phyloP scores from a whole-genome alignment of 2,797 vertebrate genomes.

The Antrozous pallidus region DNA sequence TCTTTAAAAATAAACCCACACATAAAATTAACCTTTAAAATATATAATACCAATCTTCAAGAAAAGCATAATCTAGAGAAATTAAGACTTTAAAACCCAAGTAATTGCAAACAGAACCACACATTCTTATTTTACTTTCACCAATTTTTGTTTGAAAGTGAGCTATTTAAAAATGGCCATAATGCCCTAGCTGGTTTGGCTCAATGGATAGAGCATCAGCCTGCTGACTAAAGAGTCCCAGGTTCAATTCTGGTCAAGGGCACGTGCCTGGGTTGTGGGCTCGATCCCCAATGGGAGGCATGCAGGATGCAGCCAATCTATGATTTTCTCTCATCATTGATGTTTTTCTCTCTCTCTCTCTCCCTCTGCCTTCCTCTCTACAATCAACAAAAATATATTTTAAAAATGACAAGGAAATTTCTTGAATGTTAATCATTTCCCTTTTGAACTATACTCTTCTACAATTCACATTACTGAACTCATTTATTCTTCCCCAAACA shows the following conservation, averaged over 20 bases:
- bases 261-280: not conserved
- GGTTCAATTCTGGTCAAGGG: not conserved
- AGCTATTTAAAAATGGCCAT: slow-evolving; percentile 12
- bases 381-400: too few relatives aligned
- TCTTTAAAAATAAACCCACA: slow-evolving; percentile 37
- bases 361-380: not conserved
- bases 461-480: not conserved
- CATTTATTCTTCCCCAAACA: not conserved
- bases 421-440: not conserved
- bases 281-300: too few relatives aligned
- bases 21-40: slow-evolving; percentile 6
- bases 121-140: not conserved
- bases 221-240: not conserved
- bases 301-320: not conserved
- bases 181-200: too few relatives aligned
- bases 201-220: not conserved
- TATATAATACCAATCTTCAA: not conserved
- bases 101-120: not conserved
- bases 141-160: not conserved
- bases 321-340: not conserved
- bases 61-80: not conserved
- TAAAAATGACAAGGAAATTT: not conserved
- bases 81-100: not conserved
- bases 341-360: not conserved
- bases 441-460: not conserved